A percentile compares a stretch with the other conserved stretches of the same genome.
Evolutionary conservation across 2,113 vertebrate species (phyloP).

Genomic region (Chiloscyllium plagiosum): DNA sequence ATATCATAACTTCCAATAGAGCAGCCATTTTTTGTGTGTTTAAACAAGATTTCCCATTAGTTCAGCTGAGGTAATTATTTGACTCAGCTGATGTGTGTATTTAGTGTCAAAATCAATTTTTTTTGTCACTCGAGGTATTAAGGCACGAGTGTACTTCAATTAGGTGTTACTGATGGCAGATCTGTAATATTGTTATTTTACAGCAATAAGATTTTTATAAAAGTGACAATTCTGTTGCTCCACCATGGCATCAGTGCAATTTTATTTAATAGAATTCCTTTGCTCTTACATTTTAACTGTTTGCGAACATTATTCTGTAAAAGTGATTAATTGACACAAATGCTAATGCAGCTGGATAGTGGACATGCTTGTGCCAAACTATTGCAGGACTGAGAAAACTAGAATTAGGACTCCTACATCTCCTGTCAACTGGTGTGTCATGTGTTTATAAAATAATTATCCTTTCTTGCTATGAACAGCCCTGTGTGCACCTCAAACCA

Average conservation of each 20-base stretch:
- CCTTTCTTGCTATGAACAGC: neutral
- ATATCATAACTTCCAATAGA: neutral
- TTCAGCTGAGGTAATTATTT: neutral
- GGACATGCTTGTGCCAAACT: neutral
- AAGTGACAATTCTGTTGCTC: neutral
- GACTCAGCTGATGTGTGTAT: neutral
- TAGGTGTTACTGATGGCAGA: neutral
- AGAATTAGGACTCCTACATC: no score
- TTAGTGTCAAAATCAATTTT: conserved; percentile 15
- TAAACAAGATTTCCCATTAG: neutral
- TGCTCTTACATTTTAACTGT: neutral
- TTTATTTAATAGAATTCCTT: neutral
- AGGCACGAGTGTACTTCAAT: neutral
- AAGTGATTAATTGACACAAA: neutral
- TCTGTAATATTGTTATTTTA: neutral
- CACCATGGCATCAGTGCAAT: neutral
- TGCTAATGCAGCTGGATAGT: neutral
- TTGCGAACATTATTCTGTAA: neutral
- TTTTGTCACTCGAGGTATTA: neutral
- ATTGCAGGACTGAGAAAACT: neutral
- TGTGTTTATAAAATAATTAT: neutral
- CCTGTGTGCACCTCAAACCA: neutral
- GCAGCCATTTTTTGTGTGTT: neutral
- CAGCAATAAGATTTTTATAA: neutral
- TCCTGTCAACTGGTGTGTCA: neutral